These are phyloP conservation scores for Eira barbara DNA, from an alignment of 2,113 vertebrate species.

Conservation along the genomic window DNA sequence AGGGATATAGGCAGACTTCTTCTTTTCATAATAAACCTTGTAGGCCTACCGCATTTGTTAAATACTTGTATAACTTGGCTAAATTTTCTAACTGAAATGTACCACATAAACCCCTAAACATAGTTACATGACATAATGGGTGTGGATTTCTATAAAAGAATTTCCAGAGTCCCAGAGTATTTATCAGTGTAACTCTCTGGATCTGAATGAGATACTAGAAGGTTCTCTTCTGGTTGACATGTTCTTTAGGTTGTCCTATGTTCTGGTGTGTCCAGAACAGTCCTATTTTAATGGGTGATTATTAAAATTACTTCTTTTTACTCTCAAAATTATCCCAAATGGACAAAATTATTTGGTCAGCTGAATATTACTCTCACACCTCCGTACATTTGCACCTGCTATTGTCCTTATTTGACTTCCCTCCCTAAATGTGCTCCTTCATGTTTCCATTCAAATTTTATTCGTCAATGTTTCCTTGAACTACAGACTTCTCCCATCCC, in stretches of 20 bases:
- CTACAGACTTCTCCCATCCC: not conserved
- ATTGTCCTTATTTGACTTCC: not conserved
- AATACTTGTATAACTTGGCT: not conserved
- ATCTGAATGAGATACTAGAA: not conserved
- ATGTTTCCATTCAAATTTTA: not conserved
- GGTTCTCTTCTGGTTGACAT: not conserved
- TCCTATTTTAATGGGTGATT: not conserved
- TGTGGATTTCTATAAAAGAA: not conserved
- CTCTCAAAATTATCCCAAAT: not conserved
- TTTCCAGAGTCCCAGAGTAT: not conserved
- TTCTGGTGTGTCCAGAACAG: not conserved
- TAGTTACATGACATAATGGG: not conserved
- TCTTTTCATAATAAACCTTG: not conserved
- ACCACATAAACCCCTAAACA: not conserved
- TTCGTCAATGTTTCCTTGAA: not conserved
- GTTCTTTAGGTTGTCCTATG: not conserved
- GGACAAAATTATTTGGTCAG: not conserved
- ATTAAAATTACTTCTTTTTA: not conserved
- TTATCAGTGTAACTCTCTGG: not conserved
- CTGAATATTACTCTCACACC: not conserved
- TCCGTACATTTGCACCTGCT: not conserved
- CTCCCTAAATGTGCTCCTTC: not conserved
- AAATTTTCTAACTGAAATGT: not conserved
- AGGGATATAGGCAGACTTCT: not conserved
- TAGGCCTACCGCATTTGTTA: not conserved